These are phyloP conservation scores for Ametastegia equiseti DNA, from an alignment of 2,888 invertebrate species.

Conservation along the genomic window DNA sequence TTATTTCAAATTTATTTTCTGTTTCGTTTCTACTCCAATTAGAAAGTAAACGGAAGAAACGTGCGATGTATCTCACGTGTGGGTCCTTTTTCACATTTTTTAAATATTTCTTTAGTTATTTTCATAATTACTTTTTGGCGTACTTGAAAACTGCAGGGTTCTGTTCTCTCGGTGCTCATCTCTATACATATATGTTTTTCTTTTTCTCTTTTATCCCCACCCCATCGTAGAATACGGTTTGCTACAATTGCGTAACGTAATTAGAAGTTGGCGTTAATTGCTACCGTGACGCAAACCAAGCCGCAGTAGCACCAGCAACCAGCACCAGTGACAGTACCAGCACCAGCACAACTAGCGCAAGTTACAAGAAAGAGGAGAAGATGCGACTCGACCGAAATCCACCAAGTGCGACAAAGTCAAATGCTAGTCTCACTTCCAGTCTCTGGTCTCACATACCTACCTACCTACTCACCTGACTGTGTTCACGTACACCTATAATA, in stretches of 20 bases:
- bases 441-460: neutral
- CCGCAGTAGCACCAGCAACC: too few relatives aligned
- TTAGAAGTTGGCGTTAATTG: conserved; percentile 44
- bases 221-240: conserved; percentile 3
- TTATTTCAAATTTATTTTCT: neutral
- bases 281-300: conserved; percentile 36
- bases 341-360: too few relatives aligned
- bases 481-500: neutral
- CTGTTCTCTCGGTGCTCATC: conserved; percentile 58
- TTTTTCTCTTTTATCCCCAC: conserved; percentile 38
- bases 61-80: neutral
- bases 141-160: conserved; percentile 57
- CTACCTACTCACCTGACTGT: neutral
- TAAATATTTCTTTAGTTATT: neutral
- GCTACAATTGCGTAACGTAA: conserved; percentile 42
- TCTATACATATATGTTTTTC: conserved; percentile 53
- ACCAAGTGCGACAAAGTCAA: neutral
- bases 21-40: neutral
- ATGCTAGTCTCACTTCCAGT: neutral
- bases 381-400: neutral
- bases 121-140: neutral
- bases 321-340: too few relatives aligned
- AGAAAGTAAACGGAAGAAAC: neutral
- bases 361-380: conserved; percentile 32
- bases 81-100: too few relatives aligned